phyloP scores from a whole-genome alignment of 2,888 invertebrate genomes.

The Phaedon cochleariae region DNA sequence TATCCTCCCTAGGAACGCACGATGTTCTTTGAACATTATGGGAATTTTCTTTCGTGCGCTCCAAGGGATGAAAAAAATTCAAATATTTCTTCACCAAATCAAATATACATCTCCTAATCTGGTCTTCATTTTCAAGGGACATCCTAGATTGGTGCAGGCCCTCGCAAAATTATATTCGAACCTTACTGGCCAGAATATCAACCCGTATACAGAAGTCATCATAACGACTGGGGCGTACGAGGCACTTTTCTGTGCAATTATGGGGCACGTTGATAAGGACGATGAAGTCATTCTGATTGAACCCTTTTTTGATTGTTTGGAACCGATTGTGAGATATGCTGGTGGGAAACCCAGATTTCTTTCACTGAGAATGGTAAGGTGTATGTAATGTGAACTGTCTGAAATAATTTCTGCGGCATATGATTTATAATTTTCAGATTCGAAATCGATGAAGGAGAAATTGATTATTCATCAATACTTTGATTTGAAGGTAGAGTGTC shows the following conservation, averaged over 20 bases:
- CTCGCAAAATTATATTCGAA: constrained; percentile 86
- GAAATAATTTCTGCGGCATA: no score
- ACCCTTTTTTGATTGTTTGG: constrained; percentile 98
- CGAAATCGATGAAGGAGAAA: no score
- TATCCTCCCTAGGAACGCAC: no score
- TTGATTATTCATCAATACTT: no score
- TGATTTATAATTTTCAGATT: no score
- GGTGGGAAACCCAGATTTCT: constrained; percentile 89
- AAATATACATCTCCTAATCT: no score
- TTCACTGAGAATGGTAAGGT: constrained; percentile 75
- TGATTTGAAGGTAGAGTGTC: no score
- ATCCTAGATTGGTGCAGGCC: constrained; percentile 86
- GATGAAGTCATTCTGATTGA: constrained; percentile 97
- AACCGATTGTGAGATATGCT: constrained; percentile 89
- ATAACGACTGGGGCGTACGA: constrained; percentile 95
- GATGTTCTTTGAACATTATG: no score
- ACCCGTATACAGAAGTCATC: constrained; percentile 86
- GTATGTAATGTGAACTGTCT: no score
- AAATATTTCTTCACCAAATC: no score
- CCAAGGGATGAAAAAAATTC: no score
- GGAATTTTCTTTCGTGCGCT: no score
- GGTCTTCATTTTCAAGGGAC: constrained; percentile 74
- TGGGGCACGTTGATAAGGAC: constrained; percentile 78
- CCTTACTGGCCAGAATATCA: constrained; percentile 76
- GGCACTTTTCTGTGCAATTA: constrained; percentile 84